Conservation (phyloP, 2,797 vertebrate species). For the Girardinus metallicus region DNA sequence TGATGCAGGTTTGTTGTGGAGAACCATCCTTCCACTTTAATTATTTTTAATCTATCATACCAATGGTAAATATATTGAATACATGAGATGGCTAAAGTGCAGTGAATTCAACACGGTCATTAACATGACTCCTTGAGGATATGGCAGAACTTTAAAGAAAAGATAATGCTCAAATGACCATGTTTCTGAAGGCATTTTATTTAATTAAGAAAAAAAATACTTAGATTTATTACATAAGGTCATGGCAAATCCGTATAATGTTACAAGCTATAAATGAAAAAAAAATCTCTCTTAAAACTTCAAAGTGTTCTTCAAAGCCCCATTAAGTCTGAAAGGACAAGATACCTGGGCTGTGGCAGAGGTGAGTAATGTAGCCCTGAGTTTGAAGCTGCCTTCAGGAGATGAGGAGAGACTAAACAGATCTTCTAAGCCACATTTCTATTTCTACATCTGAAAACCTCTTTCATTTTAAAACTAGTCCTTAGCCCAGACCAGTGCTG, state of each 20-base stretch:
- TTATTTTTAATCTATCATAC: not conserved
- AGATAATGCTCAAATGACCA: not conserved
- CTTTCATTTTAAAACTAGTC: not conserved
- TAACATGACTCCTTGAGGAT: not conserved
- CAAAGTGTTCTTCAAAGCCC: slow-evolving; percentile 2
- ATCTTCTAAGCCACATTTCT: not conserved
- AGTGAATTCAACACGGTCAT: not conserved
- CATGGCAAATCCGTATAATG: not conserved
- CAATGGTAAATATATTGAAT: not conserved
- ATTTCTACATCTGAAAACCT: not conserved
- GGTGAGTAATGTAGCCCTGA: not conserved
- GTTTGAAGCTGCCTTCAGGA: not conserved
- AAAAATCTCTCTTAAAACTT: not conserved
- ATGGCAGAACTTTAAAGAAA: slow-evolving; percentile 1
- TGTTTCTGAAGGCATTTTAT: not conserved
- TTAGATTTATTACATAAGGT: not conserved
- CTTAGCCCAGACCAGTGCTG: not conserved
- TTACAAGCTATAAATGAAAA: not conserved
- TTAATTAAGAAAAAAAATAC: not conserved
- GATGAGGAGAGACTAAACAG: not conserved
- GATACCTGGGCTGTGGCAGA: not conserved
- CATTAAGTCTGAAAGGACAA: not conserved
- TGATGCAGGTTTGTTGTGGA: not conserved
- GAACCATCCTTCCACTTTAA: not conserved
- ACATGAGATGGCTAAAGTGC: not conserved